Base-by-base conservation (phyloP, 1,140 invertebrate genomes). In the Vanessa atalanta region DNA sequence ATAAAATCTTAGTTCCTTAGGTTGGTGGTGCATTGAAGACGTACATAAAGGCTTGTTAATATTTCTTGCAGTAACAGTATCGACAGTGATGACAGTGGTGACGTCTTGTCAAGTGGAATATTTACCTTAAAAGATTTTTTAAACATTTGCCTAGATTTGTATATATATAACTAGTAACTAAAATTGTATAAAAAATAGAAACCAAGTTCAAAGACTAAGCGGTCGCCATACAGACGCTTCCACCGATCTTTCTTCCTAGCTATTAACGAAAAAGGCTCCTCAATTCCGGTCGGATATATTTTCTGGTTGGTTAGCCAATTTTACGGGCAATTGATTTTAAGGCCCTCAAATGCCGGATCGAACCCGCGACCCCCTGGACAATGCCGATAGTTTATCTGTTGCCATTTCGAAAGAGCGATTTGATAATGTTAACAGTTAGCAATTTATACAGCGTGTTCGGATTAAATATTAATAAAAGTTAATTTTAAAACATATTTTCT, bases 281-380 rank as follows among this genome's bases (percentile, higher is more conserved):
- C 67, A 73, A 71, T 87, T 83, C 83, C 83, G 81, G 86, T 82
- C 86, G 87, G 88, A 87, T 88, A 84, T 89, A 87, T 92, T 90
- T 90, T 87, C 84, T 86, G 83, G 75, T 88, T 92, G 90, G 90
- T 90, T 90, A 89, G 85, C 65, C 84, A 79, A 91, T 90, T 86
- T 85, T 77, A 83, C 88, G 88, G 86, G 83, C 90, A 90, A 92
- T 92, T 90, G 90, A 86, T 87, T 88, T 87, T 87, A 84, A 83
- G 83, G 78, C 80, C 79, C 81, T 79, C 83, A 89, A 91, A 88
- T 83, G 86, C 82, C 87, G 86, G 77, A 81, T 84, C 83, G 87
- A 83, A 86, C 80, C 81, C 69, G 78, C 80, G 77, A 82, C 83
- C 83, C 55, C 78, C 70, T 76, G 85, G 86, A 88, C 86, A 86